A percentile compares a stretch with the other conserved stretches of the same genome.
These are phyloP conservation scores for Pherbina coryleti DNA, from an alignment of 2,888 invertebrate genomes.

Conservation along the genomic window DNA sequence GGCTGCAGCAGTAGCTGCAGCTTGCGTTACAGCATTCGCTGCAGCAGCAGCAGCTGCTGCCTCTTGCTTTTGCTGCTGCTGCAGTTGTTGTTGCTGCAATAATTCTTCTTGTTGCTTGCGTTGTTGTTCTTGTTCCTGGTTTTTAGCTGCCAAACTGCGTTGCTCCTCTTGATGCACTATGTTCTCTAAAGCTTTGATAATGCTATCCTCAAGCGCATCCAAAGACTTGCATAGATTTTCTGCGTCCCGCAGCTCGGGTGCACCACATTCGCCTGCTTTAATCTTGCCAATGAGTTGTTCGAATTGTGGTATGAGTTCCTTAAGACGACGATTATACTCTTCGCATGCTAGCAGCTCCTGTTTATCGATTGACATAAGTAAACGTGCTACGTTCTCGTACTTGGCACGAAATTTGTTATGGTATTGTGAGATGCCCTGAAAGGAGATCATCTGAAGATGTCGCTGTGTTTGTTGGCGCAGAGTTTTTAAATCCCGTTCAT, in stretches of 20 bases:
- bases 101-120: conserved; percentile 46
- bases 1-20: conserved; percentile 16
- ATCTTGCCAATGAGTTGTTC: conserved; percentile 61
- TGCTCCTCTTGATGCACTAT: conserved; percentile 54
- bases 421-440: conserved; percentile 73
- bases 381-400: conserved; percentile 72
- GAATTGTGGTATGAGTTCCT: conserved; percentile 60
- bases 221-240: conserved; percentile 70
- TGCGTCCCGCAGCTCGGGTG: conserved; percentile 73
- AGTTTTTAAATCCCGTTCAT: conserved; percentile 54
- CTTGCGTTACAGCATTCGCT: conserved; percentile 42
- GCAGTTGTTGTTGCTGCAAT: conserved; percentile 38
- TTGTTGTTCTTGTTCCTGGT: conserved; percentile 44
- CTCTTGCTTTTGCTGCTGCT: conserved; percentile 44
- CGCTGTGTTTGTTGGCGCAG: conserved; percentile 56
- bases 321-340: conserved; percentile 67
- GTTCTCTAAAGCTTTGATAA: conserved; percentile 63
- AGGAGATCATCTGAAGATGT: conserved; percentile 59
- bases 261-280: conserved; percentile 68
- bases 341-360: conserved; percentile 63
- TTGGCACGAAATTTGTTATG: conserved; percentile 73
- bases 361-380: conserved; percentile 69
- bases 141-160: conserved; percentile 33
- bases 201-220: conserved; percentile 70
- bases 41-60: conserved; percentile 35